These are phyloP conservation scores for Crossocerus cetratus DNA, from an alignment of 2,888 invertebrate species.

Conservation along the genomic window DNA sequence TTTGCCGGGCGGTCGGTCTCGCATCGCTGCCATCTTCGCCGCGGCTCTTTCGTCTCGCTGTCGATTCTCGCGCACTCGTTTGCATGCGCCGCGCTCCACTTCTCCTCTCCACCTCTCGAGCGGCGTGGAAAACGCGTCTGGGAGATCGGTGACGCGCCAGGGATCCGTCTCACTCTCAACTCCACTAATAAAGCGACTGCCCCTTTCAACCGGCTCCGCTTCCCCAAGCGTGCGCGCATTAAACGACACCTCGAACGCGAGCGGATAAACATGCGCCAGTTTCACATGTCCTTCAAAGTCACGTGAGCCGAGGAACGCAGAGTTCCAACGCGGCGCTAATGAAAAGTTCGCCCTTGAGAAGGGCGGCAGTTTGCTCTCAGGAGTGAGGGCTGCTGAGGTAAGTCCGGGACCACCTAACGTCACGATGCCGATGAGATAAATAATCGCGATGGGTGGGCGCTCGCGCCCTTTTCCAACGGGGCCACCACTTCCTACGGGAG, in stretches of 20 bases:
- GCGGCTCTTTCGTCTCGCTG: constrained; percentile 36
- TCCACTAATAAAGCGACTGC: too few species aligned
- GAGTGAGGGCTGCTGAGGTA: not conserved
- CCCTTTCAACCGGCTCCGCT: too few species aligned
- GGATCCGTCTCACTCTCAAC: too few species aligned
- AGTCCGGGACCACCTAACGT: constrained; percentile 63
- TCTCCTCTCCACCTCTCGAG: constrained; percentile 46
- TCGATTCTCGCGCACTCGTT: constrained; percentile 36
- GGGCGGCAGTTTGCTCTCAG: not conserved
- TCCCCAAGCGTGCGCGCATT: too few species aligned
- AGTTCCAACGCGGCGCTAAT: too few species aligned
- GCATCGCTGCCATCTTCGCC: constrained; percentile 49
- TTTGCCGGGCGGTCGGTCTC: constrained; percentile 33
- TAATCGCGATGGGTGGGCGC: constrained; percentile 69
- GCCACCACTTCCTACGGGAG: constrained; percentile 38
- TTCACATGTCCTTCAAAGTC: too few species aligned
- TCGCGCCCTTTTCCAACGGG: constrained; percentile 37
- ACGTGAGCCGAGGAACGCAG: too few species aligned
- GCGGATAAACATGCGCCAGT: too few species aligned
- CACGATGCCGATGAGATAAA: constrained; percentile 63
- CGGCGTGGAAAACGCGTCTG: not conserved
- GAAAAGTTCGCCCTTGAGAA: not conserved
- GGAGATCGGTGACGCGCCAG: too few species aligned
- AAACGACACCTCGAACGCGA: too few species aligned
- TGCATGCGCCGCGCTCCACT: constrained; percentile 57